These are phyloP conservation scores for Chelidonichthys spinosus DNA, from an alignment of 2,797 vertebrate genomes.

Conservation along the genomic window DNA sequence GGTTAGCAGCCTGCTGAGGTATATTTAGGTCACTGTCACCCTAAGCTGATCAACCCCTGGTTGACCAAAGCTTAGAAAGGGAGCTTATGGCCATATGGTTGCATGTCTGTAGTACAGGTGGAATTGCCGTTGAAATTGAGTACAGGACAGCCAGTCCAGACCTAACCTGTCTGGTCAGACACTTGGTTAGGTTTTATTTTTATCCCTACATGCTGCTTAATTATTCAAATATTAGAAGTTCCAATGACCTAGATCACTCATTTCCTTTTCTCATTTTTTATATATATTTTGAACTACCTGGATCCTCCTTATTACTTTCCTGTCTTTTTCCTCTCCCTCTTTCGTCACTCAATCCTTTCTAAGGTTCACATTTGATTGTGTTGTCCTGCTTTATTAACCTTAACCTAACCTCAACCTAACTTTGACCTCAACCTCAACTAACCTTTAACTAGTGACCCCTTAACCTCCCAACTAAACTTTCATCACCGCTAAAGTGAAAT, in stretches of 20 bases:
- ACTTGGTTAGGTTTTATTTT: slow-evolving; percentile 13
- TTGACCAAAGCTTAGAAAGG: slow-evolving; percentile 64
- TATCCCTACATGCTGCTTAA: slow-evolving; percentile 26
- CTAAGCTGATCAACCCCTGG: slow-evolving; percentile 74
- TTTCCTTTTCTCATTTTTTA: slow-evolving; percentile 1
- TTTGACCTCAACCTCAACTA: slow-evolving; percentile 73
- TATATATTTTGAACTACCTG: slow-evolving; percentile 10
- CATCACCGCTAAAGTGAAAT: slow-evolving; percentile 66
- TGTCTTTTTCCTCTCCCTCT: slow-evolving; percentile 33
- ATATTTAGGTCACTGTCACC: slow-evolving; percentile 75
- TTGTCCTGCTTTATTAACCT: slow-evolving; percentile 88
- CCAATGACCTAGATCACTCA: not conserved
- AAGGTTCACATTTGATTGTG: slow-evolving; percentile 45
- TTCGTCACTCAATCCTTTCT: slow-evolving; percentile 32
- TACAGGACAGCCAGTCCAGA: slow-evolving; percentile 22
- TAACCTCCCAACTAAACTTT: slow-evolving; percentile 67
- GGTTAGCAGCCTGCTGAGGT: slow-evolving; percentile 62
- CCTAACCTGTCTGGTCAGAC: not conserved
- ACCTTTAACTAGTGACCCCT: slow-evolving; percentile 74
- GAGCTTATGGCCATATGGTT: slow-evolving; percentile 68
- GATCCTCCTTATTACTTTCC: not conserved
- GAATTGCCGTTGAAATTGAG: slow-evolving; percentile 68
- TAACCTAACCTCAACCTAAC: slow-evolving; percentile 76
- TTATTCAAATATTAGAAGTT: slow-evolving; percentile 24
- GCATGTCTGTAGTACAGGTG: slow-evolving; percentile 62